Base-by-base conservation (phyloP, 1,140 invertebrate genomes). In the Melitaea cinxia region DNA sequence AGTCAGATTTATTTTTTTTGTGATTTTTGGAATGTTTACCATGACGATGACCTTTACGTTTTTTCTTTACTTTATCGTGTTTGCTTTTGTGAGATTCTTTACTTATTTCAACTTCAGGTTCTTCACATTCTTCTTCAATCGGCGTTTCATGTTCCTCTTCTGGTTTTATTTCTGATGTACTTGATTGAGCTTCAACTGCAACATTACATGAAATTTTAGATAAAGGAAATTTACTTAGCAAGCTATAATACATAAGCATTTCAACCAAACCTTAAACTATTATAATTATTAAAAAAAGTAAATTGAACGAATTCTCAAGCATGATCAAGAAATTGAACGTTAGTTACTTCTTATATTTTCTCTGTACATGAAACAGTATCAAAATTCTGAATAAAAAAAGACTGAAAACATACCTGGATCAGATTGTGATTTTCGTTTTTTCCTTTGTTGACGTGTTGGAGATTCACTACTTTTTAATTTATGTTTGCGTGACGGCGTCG, bases 21-120 rank as follows among this genome's bases (percentile, higher is more conserved):
- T 86, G 80, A 60, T 88, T 85, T 85, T 85, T 91, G 80, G 83
- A 91, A 89, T 91, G 89, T 91, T 91, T 92, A 72, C 82, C 92
- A 82, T 91, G 81, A 70, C 91, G 74, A 84, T 93, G 75, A 78
- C 92, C 77, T 77, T 93, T 86, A 70, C 91, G 70, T 79, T 81
- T 79, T 78, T 92, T 84, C 90, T 92, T 88, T 39, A 72, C 60
- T 77, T 91, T 80, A 73, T 80, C 81, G 77, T 91, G 70, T 89
- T 91, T 74, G 79, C 78, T 84, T 87, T 91, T 81, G 84, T 92
- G 78, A 83, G 78, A 83, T 82, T 91, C 85, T 78, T 89, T 79
- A 55, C 68, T 61, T 72, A 7, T 5, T 42, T 42, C 37, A 42
- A 17, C 15, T 56, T 75, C 80, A 67, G 72, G 80, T 73, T 85